phyloP scores from a whole-genome alignment of 2,113 vertebrate genomes.

The Equus quagga region DNA sequence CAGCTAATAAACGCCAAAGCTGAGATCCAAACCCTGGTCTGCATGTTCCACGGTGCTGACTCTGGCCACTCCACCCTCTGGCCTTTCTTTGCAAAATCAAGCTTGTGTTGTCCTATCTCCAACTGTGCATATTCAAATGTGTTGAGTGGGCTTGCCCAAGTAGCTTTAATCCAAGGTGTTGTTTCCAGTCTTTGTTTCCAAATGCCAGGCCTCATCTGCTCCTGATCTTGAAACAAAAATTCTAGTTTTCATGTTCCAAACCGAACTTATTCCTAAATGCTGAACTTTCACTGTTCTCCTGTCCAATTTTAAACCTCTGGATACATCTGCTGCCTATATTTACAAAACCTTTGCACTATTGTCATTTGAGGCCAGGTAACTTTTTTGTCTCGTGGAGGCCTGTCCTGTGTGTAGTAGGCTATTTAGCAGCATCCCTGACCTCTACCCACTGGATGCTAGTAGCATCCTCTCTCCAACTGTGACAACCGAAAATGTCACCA shows the following conservation, averaged over 20 bases:
- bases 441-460: background rate
- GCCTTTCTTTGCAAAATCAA: conserved; percentile 1
- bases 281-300: background rate
- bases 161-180: background rate
- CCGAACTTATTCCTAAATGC: background rate
- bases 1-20: conserved; percentile 20
- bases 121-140: background rate
- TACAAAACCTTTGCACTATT: background rate
- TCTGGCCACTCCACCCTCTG: background rate
- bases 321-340: background rate
- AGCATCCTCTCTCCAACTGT: background rate
- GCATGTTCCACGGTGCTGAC: background rate
- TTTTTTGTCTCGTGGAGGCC: background rate
- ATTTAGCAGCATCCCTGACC: background rate
- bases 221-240: background rate
- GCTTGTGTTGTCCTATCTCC: background rate
- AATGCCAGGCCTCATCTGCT: background rate
- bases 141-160: background rate
- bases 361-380: background rate
- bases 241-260: background rate
- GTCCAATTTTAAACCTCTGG: background rate
- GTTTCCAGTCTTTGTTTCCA: background rate
- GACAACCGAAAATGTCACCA: background rate
- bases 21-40: background rate
- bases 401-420: background rate